A percentile compares a stretch with the other conserved stretches of the same genome.
These are phyloP conservation scores for Xiphorhynchus elegans DNA, from an alignment of 2,113 vertebrate genomes.

Conservation along the genomic window DNA sequence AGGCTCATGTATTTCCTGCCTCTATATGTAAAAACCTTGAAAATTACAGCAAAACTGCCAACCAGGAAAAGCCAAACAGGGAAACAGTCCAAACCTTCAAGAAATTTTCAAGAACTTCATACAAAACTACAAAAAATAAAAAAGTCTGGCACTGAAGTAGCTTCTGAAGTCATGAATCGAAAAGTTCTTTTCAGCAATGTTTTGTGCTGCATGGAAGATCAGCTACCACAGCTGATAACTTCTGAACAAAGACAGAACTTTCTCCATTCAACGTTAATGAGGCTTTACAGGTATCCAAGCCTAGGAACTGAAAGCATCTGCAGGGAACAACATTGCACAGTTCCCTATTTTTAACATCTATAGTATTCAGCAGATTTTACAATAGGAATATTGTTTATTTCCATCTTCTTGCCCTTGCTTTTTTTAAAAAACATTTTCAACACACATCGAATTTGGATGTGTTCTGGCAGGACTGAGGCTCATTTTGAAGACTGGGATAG, in stretches of 20 bases:
- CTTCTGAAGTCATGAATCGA: neutral
- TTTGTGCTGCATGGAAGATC: neutral
- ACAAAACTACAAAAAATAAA: neutral
- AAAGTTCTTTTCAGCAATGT: neutral
- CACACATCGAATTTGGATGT: neutral
- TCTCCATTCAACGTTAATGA: neutral
- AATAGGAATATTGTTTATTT: neutral
- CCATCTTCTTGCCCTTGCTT: rapidly evolving
- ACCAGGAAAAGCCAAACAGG: neutral
- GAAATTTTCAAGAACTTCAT: neutral
- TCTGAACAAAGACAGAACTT: neutral
- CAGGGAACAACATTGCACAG: neutral
- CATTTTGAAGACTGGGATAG: neutral
- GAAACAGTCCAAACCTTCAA: neutral
- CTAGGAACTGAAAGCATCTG: neutral
- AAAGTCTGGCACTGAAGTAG: neutral
- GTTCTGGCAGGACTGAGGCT: neutral
- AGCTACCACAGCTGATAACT: neutral
- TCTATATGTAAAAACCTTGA: neutral
- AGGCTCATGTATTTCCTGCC: neutral
- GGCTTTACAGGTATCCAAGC: neutral
- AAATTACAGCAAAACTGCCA: neutral
- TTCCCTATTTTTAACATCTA: neutral
- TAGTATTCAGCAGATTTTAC: neutral
- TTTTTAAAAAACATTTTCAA: neutral